Evolutionary conservation across 2,113 vertebrate genomes (phyloP).

Genomic region (Anas platyrhynchos): DNA sequence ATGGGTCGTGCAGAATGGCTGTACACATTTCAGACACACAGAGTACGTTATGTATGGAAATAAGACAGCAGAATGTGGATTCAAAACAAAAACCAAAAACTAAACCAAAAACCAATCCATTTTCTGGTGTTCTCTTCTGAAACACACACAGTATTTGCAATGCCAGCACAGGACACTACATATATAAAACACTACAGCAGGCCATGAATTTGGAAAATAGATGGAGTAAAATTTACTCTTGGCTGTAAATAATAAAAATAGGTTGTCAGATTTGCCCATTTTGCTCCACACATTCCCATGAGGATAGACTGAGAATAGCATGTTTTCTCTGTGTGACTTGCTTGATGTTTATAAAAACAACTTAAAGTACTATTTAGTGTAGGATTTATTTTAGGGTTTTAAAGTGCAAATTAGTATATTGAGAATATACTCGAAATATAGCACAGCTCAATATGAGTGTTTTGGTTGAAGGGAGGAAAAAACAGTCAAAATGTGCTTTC

Average conservation of each 20-base stretch:
- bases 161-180: conserved; percentile 68
- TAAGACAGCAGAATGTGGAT: conserved; percentile 57
- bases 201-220: conserved; percentile 57
- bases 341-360: conserved; percentile 42
- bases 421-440: conserved; percentile 69
- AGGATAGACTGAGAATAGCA: conserved; percentile 61
- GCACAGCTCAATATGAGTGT: conserved; percentile 48
- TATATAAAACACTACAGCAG: conserved; percentile 66
- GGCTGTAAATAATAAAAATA: conserved; percentile 16
- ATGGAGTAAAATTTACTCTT: conserved; percentile 25
- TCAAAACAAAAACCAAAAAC: not conserved
- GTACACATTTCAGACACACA: conserved; percentile 51
- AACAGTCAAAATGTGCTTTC: conserved; percentile 30
- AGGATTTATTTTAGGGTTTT: conserved; percentile 19
- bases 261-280: not conserved
- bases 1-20: conserved; percentile 50
- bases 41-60: conserved; percentile 56
- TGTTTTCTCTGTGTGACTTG: conserved; percentile 68
- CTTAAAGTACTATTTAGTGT: conserved; percentile 52
- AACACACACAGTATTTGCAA: conserved; percentile 52
- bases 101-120: conserved; percentile 29
- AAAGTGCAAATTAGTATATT: conserved; percentile 55
- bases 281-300: conserved; percentile 58
- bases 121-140: conserved; percentile 56
- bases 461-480: conserved; percentile 43